Evolutionary conservation across 2,797 vertebrate genomes (phyloP), one percentile per base, ranked within the genome.

Genomic region (Pyrocephalus nanus): DNA sequence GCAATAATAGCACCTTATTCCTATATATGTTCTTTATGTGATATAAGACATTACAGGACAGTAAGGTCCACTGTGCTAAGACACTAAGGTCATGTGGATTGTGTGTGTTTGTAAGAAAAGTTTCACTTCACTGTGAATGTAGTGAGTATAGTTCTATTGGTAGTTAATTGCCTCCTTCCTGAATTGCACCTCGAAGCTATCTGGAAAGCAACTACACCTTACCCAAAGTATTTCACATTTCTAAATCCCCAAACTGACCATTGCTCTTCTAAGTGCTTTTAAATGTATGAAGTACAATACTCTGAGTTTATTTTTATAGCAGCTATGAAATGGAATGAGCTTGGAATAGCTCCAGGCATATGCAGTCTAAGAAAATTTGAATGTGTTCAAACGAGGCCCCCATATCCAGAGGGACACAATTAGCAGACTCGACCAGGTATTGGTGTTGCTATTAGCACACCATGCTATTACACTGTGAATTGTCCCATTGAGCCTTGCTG

Each of bases 371-470:
- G 89, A 62, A 78, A 92, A 94, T 94, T 71, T 87, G 55, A 86
- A 92, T 30, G 53, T 48, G 69, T 60, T 95, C 77, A 84, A 32
- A 88, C 0, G 6, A 91, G 75, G 34, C 17, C 26, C 40, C 55
- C 47, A 25, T 77, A 53, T 93, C 96, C 93, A 79, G 90, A 92
- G 94, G 88, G 95, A 96, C 92, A 91, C 43, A 84, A 88, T 92
- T 95, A 96, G 48, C 67, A 92, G 62, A 36, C 67, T 83, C 8
- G 13, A 14, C 47, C 90, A 94, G 18, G 51, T 92, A 75, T 34
- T 93, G 87, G 85, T 89, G 70, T 72, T 92, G 64, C 43, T 76
- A 75, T 93, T 91, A 91, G 58, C 21, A 42, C 58, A 43, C 91
- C 91, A 89, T 60, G 53, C 54, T 83, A 16, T 92, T 80, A 86